Evolutionary conservation across 2,113 vertebrate species (phyloP), one percentile per base, ranked within the genome.

Genomic region (Neopipo cinnamomea): DNA sequence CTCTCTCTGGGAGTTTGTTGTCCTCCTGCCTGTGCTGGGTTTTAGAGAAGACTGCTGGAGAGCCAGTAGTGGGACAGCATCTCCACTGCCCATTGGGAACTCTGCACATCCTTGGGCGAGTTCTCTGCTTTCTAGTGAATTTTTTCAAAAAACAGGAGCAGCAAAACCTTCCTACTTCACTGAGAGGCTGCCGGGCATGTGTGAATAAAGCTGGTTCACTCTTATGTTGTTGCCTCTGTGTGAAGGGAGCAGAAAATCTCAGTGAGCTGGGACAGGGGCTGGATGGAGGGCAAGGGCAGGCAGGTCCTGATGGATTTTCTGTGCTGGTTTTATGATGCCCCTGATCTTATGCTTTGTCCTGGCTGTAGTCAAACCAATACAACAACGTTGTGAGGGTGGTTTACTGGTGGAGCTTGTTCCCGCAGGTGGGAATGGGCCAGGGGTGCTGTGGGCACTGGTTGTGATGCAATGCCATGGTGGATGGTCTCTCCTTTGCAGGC

Each of bases 81-180:
- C 63, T 70, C 42, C 1, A 0, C 49, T 22, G 14, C 5, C 47
- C 17, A 2, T 1, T 35, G 67, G 1, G 2, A 47, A 3, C 47
- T 42, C 37, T 35, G 7, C 19, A 4, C 1, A 3, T 14, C 25
- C 12, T 33, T 23, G 63, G 30, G 16, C 1, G 2, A 70, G 11
- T n/a, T 52, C 39, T 75, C 41, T 70, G 25, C 15, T 68, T 56
- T 66, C 46, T 53, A 5, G 41, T 27, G 14, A 19, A 9, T 28
- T 66, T 61, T 35, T 30, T 1, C 4, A 13, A 37, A 59, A 33
- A 49, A 4, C n/a, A 56, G 33, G 49, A 52, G 62, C 33, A 66
- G n/a, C 14, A 83, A 73, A 70, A 24, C 24, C 33, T 37, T 70
- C 28, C 9, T n/a, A 25, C 20, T 37, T 73, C 21, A 3, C 65